A percentile compares a stretch with the other conserved stretches of the same genome.
Conservation (phyloP, 2,113 vertebrate genomes). For the Cnemophilus loriae region DNA sequence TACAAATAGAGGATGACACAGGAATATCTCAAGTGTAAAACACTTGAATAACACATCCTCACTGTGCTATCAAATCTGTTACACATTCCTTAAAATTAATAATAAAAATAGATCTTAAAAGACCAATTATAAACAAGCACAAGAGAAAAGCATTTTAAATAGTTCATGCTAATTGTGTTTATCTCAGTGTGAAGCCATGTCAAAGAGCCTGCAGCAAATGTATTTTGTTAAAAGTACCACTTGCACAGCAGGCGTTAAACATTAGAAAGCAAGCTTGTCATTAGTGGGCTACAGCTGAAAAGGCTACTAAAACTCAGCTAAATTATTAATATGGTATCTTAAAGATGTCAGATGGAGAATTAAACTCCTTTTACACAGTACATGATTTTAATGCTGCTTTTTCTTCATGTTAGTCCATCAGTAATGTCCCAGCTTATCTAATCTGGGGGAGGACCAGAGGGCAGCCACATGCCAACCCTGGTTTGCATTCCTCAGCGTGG, state of each 20-base stretch:
- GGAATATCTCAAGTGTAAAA: not conserved
- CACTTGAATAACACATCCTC: not conserved
- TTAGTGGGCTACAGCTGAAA: conserved; percentile 34
- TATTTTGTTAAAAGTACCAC: conserved; percentile 64
- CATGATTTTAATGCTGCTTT: not conserved
- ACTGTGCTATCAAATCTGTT: not conserved
- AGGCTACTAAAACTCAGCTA: conserved; percentile 39
- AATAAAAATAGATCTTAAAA: conserved; percentile 43
- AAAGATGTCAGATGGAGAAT: not conserved
- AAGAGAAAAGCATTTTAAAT: conserved; percentile 56
- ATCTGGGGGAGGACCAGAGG: not conserved
- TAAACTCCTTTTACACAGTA: conserved; percentile 1
- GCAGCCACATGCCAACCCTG: not conserved
- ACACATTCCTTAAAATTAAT: not conserved
- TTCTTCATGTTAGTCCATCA: not conserved
- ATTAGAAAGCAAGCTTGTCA: conserved; percentile 56
- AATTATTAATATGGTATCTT: conserved; percentile 60
- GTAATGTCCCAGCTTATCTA: not conserved
- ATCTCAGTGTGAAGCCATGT: conserved; percentile 70
- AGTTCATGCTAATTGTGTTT: conserved; percentile 73
- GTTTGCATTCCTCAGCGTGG: not conserved
- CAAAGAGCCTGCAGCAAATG: conserved; percentile 68
- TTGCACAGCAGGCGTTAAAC: conserved; percentile 59
- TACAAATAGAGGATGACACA: not conserved
- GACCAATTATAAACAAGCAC: conserved; percentile 65